phyloP scores from a whole-genome alignment of 1,140 invertebrate species.

The Lutraria rhynchaena region DNA sequence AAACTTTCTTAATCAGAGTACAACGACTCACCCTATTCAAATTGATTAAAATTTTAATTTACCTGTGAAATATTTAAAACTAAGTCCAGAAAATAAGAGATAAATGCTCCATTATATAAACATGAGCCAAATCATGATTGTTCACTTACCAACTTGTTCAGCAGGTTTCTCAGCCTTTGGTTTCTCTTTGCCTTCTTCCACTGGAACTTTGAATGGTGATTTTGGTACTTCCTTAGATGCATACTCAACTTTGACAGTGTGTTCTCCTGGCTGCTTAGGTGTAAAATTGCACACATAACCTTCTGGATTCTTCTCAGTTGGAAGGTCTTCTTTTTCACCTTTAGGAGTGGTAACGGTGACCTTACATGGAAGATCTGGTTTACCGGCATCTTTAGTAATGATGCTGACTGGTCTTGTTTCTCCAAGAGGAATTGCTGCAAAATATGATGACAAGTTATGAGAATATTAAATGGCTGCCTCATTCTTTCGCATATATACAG shows the following conservation, averaged over 20 bases:
- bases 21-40: too few species aligned
- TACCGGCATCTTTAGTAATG: constrained; percentile 87
- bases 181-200: constrained; percentile 82
- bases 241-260: constrained; percentile 78
- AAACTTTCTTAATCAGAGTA: too few species aligned
- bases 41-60: too few species aligned
- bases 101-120: too few species aligned
- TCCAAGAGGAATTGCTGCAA: constrained; percentile 75
- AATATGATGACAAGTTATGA: neutral
- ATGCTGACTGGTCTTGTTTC: constrained; percentile 90
- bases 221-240: constrained; percentile 73
- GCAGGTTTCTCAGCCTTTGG: constrained; percentile 31
- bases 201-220: constrained; percentile 82
- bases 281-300: constrained; percentile 92
- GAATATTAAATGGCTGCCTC: neutral
- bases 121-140: too few species aligned
- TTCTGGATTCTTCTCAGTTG: constrained; percentile 85
- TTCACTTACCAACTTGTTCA: constrained; percentile 32
- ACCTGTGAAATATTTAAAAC: too few species aligned
- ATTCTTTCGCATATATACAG: too few species aligned
- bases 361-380: constrained; percentile 87
- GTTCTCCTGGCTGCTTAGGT: constrained; percentile 89
- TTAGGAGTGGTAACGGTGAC: constrained; percentile 80
- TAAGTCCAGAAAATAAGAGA: too few species aligned
- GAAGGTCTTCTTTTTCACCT: constrained; percentile 85